Base-by-base conservation (phyloP, 2,797 vertebrate genomes). In the Cynopterus sphinx region DNA sequence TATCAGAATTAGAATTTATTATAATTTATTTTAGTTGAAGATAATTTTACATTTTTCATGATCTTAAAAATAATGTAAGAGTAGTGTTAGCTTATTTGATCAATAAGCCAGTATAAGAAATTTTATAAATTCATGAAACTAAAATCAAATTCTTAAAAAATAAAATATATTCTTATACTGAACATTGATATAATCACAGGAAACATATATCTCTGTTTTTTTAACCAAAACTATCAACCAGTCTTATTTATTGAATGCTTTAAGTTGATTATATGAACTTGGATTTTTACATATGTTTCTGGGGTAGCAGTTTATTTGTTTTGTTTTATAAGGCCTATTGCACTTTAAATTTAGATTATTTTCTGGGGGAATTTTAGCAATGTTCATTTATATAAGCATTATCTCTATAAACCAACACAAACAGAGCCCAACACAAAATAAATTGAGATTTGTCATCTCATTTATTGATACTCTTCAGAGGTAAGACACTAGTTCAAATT, bases 1-100 rank as follows among this genome's bases (percentile, higher is more conserved):
- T 81, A 53, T 92, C 55, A 90, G 49, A 82, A 94, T 90, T 85
- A 49, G 84, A 89, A 86, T 51, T 92, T 65, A 92, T 53, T 87
- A 59, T 89, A 89, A 86, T 55, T 92, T 65, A 92, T 53, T 78
- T 77, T 71, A 92, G 31, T 73, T 87, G n/a, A 77, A 73, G 9
- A 73, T 17, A 75, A 75, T 31, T 87, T 96, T 89, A 75, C 3
- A 36, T 81, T 82, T 78, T 91, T 92, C 4, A 53, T 22, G 31
- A n/a, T 78, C n/a, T 33, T 83, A 93, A 55, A 95, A 92, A 26
- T 77, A 94, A 87, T 31, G 15, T 90, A 78, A 39, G 11, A 17
- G 22, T 36, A 63, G 22, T n/a, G 0, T 59, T 85, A 91, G 21
- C 31, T 91, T 87, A 63, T 75, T 94, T 88, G 24, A 57, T 53